These are phyloP conservation scores for Ailuropoda melanoleuca DNA, from an alignment of 2,113 vertebrate genomes.

Conservation along the genomic window DNA sequence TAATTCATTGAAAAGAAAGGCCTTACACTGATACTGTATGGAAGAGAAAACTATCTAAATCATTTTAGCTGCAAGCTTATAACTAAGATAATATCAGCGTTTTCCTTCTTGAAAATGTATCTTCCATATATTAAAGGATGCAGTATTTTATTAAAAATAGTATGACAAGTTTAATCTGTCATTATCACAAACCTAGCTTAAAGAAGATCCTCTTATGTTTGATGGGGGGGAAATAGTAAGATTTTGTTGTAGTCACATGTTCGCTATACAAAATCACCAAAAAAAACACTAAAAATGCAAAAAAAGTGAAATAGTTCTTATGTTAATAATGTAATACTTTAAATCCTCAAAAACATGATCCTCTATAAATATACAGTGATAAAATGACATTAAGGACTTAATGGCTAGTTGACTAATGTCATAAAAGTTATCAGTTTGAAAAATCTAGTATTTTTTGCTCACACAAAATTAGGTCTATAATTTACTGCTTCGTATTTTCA, in stretches of 20 bases:
- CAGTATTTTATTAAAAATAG: conserved; percentile 84
- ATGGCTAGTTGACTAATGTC: neutral
- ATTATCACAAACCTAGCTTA: conserved; percentile 40
- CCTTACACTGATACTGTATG: conserved; percentile 80
- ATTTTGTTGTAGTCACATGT: neutral
- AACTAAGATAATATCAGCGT: conserved; percentile 86
- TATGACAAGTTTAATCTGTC: conserved; percentile 80
- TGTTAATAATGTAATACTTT: neutral
- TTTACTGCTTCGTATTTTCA: neutral
- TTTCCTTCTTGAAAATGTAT: conserved; percentile 86
- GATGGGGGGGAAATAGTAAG: neutral
- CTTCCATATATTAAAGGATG: conserved; percentile 85
- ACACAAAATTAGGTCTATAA: neutral
- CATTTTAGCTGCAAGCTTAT: conserved; percentile 85
- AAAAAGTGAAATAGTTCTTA: neutral
- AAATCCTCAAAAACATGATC: neutral
- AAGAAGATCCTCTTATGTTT: conserved; percentile 11
- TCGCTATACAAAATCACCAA: neutral
- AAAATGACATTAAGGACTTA: neutral
- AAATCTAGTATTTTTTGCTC: neutral
- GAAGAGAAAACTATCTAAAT: conserved; percentile 85
- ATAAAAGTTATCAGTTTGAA: conserved; percentile 23
- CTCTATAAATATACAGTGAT: neutral
- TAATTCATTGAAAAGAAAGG: conserved; percentile 87
- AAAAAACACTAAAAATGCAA: neutral